Base-by-base conservation (phyloP, 2,113 vertebrate genomes). In the Picathartes gymnocephalus region DNA sequence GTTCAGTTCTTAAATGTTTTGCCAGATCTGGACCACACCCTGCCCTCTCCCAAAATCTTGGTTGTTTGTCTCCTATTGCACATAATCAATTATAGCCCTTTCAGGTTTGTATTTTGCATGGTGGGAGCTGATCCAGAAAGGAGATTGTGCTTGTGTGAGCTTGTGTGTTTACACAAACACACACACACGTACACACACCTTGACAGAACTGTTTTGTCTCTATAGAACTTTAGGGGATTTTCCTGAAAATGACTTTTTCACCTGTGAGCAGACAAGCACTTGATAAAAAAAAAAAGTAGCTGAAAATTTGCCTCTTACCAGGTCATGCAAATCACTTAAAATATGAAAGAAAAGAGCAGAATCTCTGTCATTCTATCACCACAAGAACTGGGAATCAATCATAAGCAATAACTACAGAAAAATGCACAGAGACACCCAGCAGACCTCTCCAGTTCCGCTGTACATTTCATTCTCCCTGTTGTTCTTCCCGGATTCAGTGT, bases 141-240 rank as follows among this genome's bases (percentile, higher is more conserved):
- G 86, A 94, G 93, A 94, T 88, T 88, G 93, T 92, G 86, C 94
- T 83, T 97, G 96, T 96, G 94, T 12, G 89, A 96, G 96, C 96
- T 79, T 96, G 94, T 42, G 91, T 93, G 93, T 97, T 95, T 95
- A 96, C 96, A 97, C 95, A 94, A 94, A 97, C 96, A 95, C 10
- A 79, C 57, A 40, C 69, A 60, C 87, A 73, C 8, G 10, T 20
- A 88, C 35, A 87, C 53, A 35, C 61, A 21, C 54, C 90, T 90
- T 86, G 42, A 68, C 7, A 95, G 57, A 90, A 90, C 18, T 71
- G 51, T 45, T 86, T 86, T 66, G 64, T 74, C 72, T 93, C 89
- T 58, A 50, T 0, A 93, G 45, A 81, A 93, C 93, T 95, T 70
- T 0, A 93, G 60, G 90, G 94, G 82, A 71, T 90, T 93, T 96